These are phyloP conservation scores for Silurus glanis DNA, from an alignment of 2,113 vertebrate genomes.

Conservation along the genomic window DNA sequence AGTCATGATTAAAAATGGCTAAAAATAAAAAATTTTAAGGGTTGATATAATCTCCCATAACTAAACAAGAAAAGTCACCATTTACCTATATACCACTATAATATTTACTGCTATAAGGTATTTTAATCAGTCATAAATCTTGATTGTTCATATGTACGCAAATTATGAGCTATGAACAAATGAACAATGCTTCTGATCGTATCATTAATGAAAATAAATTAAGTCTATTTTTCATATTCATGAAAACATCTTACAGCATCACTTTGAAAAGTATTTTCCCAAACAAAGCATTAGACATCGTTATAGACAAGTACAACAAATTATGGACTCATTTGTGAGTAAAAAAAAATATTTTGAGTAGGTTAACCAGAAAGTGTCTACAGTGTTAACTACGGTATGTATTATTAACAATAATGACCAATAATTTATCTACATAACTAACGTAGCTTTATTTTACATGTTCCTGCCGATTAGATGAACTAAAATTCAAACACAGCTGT, in stretches of 20 bases:
- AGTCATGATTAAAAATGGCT: neutral
- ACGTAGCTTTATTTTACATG: slow-evolving; percentile 1
- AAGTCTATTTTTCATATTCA: neutral
- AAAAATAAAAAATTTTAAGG: neutral
- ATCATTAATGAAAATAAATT: neutral
- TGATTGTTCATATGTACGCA: neutral
- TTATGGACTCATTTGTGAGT: neutral
- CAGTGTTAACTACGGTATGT: neutral
- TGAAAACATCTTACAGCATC: neutral
- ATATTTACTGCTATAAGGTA: neutral
- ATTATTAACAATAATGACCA: slow-evolving; percentile 14
- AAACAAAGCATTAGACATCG: neutral
- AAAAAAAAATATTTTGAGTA: neutral
- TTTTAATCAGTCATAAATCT: neutral
- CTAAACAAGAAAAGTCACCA: neutral
- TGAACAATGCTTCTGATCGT: neutral
- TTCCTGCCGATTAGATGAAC: slow-evolving; percentile 24
- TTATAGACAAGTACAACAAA: neutral
- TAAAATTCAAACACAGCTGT: slow-evolving; percentile 38
- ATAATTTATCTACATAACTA: slow-evolving; percentile 33
- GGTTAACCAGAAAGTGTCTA: neutral
- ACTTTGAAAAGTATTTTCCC: neutral
- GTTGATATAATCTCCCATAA: neutral
- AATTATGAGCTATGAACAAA: neutral
- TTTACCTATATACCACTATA: neutral